Conservation (phyloP, 2,888 invertebrate genomes). For the Eustalomyia histrio region DNA sequence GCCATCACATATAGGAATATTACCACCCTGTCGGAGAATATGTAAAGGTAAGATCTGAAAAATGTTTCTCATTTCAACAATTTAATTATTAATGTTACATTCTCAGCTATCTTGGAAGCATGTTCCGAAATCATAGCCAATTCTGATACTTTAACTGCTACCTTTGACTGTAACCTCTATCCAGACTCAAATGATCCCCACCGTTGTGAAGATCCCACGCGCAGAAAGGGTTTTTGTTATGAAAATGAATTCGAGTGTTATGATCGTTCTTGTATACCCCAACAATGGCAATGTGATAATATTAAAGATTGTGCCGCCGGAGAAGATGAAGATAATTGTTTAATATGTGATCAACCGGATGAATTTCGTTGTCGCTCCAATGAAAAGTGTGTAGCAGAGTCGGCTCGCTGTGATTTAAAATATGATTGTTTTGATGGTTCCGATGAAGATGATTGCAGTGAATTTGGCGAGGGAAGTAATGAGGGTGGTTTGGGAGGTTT, state of each 20-base stretch:
- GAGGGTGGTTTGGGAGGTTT: conserved; percentile 80
- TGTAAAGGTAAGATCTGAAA: conserved; percentile 82
- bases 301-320: conserved; percentile 80
- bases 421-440: conserved; percentile 83
- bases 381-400: conserved; percentile 81
- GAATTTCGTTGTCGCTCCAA: conserved; percentile 80
- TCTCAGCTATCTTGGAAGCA: conserved; percentile 82
- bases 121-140: conserved; percentile 83
- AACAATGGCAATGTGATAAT: conserved; percentile 82
- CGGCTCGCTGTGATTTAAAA: conserved; percentile 83
- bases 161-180: conserved; percentile 83
- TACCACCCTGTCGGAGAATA: conserved; percentile 84
- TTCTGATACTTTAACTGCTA: conserved; percentile 80
- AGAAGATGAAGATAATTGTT: conserved; percentile 80
- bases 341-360: conserved; percentile 78
- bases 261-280: conserved; percentile 83
- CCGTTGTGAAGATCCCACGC: conserved; percentile 81
- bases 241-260: conserved; percentile 82
- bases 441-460: conserved; percentile 82
- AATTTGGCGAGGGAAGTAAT: conserved; percentile 80
- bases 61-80: no score
- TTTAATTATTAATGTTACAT: not conserved
- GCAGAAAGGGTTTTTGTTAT: conserved; percentile 80
- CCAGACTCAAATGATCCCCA: conserved; percentile 80
- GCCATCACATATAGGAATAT: conserved; percentile 81